A percentile compares a stretch with the other conserved stretches of the same genome.
Evolutionary conservation across 2,888 invertebrate species (phyloP).

Genomic region (Drosophila neonasuta): DNA sequence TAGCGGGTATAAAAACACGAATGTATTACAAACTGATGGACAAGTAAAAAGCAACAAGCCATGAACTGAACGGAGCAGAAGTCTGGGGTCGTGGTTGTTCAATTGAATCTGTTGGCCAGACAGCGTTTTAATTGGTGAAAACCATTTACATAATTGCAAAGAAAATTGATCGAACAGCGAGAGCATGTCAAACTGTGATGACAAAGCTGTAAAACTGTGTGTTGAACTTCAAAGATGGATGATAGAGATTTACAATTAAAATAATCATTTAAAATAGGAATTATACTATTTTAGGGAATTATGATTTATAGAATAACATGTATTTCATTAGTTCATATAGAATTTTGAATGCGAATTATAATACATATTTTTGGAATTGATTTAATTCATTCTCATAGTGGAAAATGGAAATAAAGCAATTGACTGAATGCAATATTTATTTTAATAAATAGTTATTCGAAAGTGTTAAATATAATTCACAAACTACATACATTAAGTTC

Average conservation of each 20-base stretch:
- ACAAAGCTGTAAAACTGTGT: background rate
- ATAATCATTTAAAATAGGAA: no score
- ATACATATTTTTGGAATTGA: no score
- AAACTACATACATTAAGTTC: no score
- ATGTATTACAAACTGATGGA: slow-evolving; percentile 20
- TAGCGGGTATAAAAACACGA: background rate
- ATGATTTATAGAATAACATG: no score
- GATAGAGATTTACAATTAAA: background rate
- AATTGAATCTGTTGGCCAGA: slow-evolving; percentile 66
- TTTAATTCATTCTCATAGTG: no score
- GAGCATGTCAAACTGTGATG: slow-evolving; percentile 13
- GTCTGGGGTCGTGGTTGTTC: slow-evolving; percentile 34
- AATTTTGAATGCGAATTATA: no score
- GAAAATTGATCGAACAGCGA: slow-evolving; percentile 7
- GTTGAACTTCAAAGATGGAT: background rate
- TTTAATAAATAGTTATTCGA: no score
- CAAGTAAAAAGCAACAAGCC: slow-evolving; percentile 10
- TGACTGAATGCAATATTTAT: no score
- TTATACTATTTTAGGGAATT: no score
- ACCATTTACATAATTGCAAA: slow-evolving; percentile 64
- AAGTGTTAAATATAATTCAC: no score
- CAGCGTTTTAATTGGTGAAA: slow-evolving; percentile 56
- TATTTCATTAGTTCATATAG: no score
- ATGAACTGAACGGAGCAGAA: background rate
- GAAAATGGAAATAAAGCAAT: no score